Conservation (phyloP, 2,888 invertebrate species). For the Gonocerus acuteangulatus region DNA sequence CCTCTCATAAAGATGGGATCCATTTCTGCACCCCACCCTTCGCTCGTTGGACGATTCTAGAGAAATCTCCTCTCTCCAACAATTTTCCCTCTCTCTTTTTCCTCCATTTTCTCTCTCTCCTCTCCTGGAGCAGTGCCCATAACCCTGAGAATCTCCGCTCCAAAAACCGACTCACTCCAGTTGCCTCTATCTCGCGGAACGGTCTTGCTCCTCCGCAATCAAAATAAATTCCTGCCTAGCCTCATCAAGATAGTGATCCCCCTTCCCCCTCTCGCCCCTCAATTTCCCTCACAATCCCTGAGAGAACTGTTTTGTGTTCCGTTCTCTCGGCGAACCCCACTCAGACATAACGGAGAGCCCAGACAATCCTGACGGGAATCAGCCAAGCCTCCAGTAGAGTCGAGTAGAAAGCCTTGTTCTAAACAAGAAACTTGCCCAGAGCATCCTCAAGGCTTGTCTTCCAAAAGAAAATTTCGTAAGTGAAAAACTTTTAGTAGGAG, state of each 20-base stretch:
- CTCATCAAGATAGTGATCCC: constrained; percentile 12
- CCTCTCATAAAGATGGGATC: too few relatives aligned
- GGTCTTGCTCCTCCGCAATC: not conserved
- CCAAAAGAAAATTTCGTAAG: constrained; percentile 8
- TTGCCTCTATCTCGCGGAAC: too few relatives aligned
- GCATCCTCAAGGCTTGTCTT: too few relatives aligned
- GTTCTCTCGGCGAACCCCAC: not conserved
- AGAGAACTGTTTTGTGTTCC: not conserved
- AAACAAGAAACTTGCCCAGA: constrained; percentile 7
- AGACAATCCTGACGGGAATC: not conserved
- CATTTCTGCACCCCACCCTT: too few relatives aligned
- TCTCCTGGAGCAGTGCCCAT: too few relatives aligned
- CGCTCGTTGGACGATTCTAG: too few relatives aligned
- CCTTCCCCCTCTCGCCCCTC: not conserved
- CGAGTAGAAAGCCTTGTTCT: not conserved
- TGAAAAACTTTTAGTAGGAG: constrained; percentile 9
- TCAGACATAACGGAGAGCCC: not conserved
- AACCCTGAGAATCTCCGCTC: too few relatives aligned
- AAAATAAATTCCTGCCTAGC: constrained; percentile 9
- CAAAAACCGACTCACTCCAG: too few relatives aligned
- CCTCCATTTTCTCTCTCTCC: too few relatives aligned
- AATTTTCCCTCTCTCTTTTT: too few relatives aligned
- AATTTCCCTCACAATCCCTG: too few relatives aligned
- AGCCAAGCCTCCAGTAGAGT: not conserved
- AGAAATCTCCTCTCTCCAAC: too few relatives aligned